Percentiles rank a stretch among this genome's conserved stretches.
phyloP scores from a whole-genome alignment of 2,797 vertebrate genomes.

The Spinibarbus caldwelli region DNA sequence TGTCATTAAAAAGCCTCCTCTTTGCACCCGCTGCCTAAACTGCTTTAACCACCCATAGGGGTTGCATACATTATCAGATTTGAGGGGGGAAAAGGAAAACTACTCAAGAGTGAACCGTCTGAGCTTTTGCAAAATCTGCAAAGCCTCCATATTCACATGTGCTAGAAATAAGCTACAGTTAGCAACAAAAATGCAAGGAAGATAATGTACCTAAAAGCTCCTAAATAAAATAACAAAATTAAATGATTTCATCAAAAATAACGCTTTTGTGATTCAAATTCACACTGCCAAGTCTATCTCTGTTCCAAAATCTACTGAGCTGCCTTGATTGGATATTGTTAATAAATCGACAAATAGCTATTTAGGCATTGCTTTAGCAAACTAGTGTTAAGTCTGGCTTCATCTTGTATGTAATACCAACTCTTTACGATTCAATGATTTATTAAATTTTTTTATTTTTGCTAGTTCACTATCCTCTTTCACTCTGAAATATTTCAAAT shows the following conservation, averaged over 20 bases:
- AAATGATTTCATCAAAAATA: not conserved
- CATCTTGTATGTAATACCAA: not conserved
- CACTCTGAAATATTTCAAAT: not conserved
- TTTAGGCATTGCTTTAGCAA: not conserved
- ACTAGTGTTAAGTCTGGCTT: not conserved
- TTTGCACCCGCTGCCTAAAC: constrained; percentile 93
- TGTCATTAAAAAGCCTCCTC: constrained; percentile 95
- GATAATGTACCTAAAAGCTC: not conserved
- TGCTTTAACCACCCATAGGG: constrained; percentile 97
- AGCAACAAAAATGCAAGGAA: not conserved
- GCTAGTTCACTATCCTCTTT: not conserved
- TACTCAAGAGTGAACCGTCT: constrained; percentile 74
- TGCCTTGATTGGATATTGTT: not conserved
- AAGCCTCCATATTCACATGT: constrained; percentile 55
- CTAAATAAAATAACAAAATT: not conserved
- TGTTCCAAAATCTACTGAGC: not conserved
- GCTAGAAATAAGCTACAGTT: not conserved
- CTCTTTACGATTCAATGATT: not conserved
- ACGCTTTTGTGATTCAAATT: not conserved
- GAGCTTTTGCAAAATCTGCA: constrained; percentile 61
- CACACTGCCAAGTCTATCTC: too few relatives aligned
- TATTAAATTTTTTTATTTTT: not conserved
- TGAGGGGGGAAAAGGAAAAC: constrained; percentile 73
- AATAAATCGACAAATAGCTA: not conserved
- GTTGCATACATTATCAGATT: constrained; percentile 90